These are phyloP conservation scores for Eustalomyia histrio DNA, from an alignment of 2,888 invertebrate species.

Conservation along the genomic window DNA sequence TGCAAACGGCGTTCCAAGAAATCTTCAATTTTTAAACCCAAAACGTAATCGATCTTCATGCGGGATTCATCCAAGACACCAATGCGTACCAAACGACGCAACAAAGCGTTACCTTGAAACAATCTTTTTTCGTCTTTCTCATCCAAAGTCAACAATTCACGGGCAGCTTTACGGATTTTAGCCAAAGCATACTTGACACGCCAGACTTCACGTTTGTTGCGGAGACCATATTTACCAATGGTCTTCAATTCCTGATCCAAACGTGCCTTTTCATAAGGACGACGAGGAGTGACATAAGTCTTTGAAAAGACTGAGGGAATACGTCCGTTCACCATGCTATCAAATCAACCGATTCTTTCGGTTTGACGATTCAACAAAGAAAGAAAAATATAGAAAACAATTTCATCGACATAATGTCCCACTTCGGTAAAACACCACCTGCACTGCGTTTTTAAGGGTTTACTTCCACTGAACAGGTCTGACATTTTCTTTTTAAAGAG, in stretches of 20 bases:
- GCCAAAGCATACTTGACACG: slow-evolving; percentile 98
- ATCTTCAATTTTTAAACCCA: slow-evolving; percentile 99
- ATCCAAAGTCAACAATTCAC: slow-evolving; percentile 98
- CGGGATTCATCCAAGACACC: slow-evolving; percentile 98
- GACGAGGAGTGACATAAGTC: slow-evolving; percentile 98
- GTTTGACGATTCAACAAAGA: slow-evolving; percentile 71
- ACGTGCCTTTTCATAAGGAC: slow-evolving; percentile 99
- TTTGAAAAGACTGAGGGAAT: slow-evolving; percentile 97
- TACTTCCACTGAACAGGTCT: too few relatives aligned
- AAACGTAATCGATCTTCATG: slow-evolving; percentile 99
- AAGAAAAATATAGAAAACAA: slow-evolving; percentile 76
- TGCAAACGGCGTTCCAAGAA: slow-evolving; percentile 99
- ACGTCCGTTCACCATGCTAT: slow-evolving; percentile 92
- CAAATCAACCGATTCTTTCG: slow-evolving; percentile 72
- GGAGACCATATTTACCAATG: slow-evolving; percentile 99
- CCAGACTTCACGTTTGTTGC: slow-evolving; percentile 99
- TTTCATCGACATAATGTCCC: too few relatives aligned
- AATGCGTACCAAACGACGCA: slow-evolving; percentile 98
- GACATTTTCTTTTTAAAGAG: too few relatives aligned
- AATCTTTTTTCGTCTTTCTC: slow-evolving; percentile 98
- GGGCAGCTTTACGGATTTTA: slow-evolving; percentile 99
- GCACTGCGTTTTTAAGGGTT: too few relatives aligned
- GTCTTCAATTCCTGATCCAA: slow-evolving; percentile 99
- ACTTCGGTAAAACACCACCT: too few relatives aligned
- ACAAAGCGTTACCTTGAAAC: slow-evolving; percentile 99